Evolutionary conservation across 2,797 vertebrate species (phyloP).

Genomic region (Psittacula derbiana): DNA sequence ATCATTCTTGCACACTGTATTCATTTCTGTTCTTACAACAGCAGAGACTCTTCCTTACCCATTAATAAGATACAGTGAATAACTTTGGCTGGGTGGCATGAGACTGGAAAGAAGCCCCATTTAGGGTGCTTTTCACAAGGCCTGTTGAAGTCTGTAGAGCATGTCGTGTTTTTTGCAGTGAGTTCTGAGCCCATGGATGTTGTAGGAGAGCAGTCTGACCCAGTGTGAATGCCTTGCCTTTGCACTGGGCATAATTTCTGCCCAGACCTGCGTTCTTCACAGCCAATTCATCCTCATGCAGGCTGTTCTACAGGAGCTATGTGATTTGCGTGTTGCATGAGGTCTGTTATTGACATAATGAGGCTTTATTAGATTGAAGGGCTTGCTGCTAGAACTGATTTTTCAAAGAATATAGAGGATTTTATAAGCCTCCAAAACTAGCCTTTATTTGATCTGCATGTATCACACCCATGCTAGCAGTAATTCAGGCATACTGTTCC

Average conservation of each 20-base stretch:
- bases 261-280: neutral
- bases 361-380: constrained; percentile 19
- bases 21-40: neutral
- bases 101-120: neutral
- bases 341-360: neutral
- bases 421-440: neutral
- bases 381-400: neutral
- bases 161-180: neutral
- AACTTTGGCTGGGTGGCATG: neutral
- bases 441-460: neutral
- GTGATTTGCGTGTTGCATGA: neutral
- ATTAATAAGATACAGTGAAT: fast-evolving
- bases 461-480: neutral
- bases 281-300: fast-evolving
- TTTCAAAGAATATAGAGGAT: neutral
- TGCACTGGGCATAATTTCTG: neutral
- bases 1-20: neutral
- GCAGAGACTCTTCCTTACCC: neutral
- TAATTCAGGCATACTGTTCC: neutral
- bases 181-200: fast-evolving
- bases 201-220: neutral
- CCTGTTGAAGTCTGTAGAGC: neutral
- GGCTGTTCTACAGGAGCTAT: neutral
- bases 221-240: neutral
- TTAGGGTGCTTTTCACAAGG: neutral